Evolutionary conservation across 2,797 vertebrate genomes (phyloP).

Genomic region (Orestias chungarensis): DNA sequence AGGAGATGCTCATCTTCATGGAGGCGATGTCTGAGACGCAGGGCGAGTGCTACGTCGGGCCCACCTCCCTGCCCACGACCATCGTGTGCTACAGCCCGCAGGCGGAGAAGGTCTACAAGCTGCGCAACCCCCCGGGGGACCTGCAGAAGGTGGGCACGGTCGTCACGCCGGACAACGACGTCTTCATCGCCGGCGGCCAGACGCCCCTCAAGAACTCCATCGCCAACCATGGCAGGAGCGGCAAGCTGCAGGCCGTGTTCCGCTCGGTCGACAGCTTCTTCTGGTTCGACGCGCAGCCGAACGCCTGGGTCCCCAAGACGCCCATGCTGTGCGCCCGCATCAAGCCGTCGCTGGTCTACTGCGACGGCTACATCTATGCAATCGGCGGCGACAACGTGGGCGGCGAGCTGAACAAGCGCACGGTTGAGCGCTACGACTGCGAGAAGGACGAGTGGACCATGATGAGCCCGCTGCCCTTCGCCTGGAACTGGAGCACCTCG

Average conservation of each 20-base stretch:
- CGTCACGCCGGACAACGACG: slow-evolving; percentile 95
- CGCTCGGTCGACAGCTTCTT: slow-evolving; percentile 97
- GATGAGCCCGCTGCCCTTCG: slow-evolving; percentile 91
- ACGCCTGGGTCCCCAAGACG: slow-evolving; percentile 94
- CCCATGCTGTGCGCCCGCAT: slow-evolving; percentile 93
- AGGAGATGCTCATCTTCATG: slow-evolving; percentile 98
- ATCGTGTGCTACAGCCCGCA: slow-evolving; percentile 98
- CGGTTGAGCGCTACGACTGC: slow-evolving; percentile 94
- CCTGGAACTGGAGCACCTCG: slow-evolving; percentile 95
- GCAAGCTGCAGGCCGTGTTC: slow-evolving; percentile 90
- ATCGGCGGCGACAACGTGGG: slow-evolving; percentile 92
- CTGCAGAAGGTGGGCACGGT: slow-evolving; percentile 95
- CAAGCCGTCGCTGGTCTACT: slow-evolving; percentile 93
- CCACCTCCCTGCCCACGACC: slow-evolving; percentile 78
- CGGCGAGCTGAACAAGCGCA: slow-evolving; percentile 92
- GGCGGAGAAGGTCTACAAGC: slow-evolving; percentile 98
- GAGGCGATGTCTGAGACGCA: slow-evolving; percentile 91
- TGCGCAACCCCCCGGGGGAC: slow-evolving; percentile 91
- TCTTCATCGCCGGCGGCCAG: slow-evolving; percentile 96
- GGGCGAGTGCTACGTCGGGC: slow-evolving; percentile 65
- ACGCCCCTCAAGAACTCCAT: slow-evolving; percentile 90
- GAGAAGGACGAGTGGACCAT: slow-evolving; percentile 96
- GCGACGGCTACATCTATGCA: slow-evolving; percentile 96
- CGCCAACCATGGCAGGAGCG: slow-evolving; percentile 89
- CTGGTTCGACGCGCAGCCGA: slow-evolving; percentile 98